These are phyloP conservation scores for Hyperoplus lanceolatus DNA, from an alignment of 2,797 vertebrate genomes.

Conservation along the genomic window DNA sequence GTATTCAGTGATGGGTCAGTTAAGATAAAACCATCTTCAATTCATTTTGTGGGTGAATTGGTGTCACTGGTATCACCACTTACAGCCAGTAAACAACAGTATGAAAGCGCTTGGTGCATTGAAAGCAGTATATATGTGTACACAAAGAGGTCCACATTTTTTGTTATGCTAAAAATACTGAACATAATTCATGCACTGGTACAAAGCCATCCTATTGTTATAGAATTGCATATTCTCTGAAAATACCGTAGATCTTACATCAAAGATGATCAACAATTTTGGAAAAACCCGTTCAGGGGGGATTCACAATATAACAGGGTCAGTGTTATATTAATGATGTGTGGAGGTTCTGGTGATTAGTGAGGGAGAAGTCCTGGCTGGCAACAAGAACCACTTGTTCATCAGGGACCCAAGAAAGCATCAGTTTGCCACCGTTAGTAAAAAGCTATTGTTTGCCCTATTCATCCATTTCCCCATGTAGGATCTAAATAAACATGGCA, in stretches of 20 bases:
- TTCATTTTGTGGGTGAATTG: not conserved
- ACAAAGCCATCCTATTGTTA: constrained; percentile 39
- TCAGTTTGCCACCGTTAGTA: constrained; percentile 53
- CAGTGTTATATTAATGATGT: constrained; percentile 58
- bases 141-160: not conserved
- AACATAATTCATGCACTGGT: constrained; percentile 10
- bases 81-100: not conserved
- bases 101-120: not conserved
- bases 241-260: constrained; percentile 10
- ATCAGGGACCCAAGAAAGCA: constrained; percentile 58
- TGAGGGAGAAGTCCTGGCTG: constrained; percentile 38
- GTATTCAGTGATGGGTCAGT: not conserved
- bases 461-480: constrained; percentile 72
- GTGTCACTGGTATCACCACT: not conserved
- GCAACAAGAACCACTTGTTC: constrained; percentile 43
- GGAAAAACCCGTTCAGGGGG: not conserved
- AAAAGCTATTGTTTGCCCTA: constrained; percentile 61
- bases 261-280: constrained; percentile 29
- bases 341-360: constrained; percentile 59
- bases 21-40: not conserved
- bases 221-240: not conserved
- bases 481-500: constrained; percentile 79
- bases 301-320: constrained; percentile 31
- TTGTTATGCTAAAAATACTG: not conserved
- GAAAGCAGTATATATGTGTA: not conserved